phyloP scores from a whole-genome alignment of 2,888 invertebrate genomes.

The Lasioglossum leucozonium region DNA sequence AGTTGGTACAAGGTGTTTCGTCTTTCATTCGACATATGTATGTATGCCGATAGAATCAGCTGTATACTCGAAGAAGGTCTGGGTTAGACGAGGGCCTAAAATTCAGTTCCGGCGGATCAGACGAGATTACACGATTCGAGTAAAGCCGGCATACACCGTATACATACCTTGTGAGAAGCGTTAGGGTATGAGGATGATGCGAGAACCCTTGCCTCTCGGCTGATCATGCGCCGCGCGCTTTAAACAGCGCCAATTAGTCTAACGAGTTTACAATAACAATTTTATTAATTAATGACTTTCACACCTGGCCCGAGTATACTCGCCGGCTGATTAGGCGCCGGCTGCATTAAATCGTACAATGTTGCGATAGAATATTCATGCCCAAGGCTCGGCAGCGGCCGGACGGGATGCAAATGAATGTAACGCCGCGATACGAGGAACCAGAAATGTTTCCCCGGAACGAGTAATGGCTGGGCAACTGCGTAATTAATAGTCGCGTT shows the following conservation, averaged over 20 bases:
- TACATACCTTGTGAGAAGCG: slow-evolving; percentile 1
- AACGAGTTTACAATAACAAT: slow-evolving; percentile 34
- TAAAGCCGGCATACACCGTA: not conserved
- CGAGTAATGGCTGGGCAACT: slow-evolving; percentile 14
- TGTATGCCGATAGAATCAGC: not conserved
- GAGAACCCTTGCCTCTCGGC: not conserved
- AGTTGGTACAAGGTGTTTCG: not conserved
- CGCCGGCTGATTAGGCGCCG: slow-evolving; percentile 23
- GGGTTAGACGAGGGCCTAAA: slow-evolving; percentile 28
- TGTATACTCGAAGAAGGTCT: not conserved
- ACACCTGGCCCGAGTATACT: slow-evolving; percentile 17
- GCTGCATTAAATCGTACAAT: not conserved
- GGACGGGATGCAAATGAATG: not conserved
- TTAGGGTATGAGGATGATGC: not conserved
- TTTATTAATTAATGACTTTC: slow-evolving; percentile 48
- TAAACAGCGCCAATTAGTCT: slow-evolving; percentile 37
- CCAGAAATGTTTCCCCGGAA: slow-evolving; percentile 1
- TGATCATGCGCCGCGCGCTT: not conserved
- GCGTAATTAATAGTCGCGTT: slow-evolving; percentile 20
- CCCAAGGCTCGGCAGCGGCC: not conserved
- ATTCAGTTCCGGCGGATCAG: slow-evolving; percentile 39
- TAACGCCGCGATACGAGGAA: not conserved
- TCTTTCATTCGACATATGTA: slow-evolving; percentile 10
- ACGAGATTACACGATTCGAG: not conserved
- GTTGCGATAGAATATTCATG: slow-evolving; percentile 25